Conservation (phyloP, 2,888 invertebrate genomes). For the Biston betularia region DNA sequence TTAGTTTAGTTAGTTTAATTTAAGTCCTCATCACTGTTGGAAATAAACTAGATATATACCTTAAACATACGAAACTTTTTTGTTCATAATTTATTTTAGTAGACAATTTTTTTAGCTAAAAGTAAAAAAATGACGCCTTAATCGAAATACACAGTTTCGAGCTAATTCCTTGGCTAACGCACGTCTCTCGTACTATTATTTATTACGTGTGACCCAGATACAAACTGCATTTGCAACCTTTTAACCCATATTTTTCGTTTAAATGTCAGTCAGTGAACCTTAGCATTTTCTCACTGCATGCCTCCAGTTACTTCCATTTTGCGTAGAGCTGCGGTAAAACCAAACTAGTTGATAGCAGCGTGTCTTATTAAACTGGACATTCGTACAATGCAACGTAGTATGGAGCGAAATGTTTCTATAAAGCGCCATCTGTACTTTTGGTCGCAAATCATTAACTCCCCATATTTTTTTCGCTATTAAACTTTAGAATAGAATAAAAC, state of each 20-base stretch:
- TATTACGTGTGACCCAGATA: conserved; percentile 15
- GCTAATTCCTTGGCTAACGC: neutral
- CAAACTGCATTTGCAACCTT: conserved; percentile 19
- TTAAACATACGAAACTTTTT: no score
- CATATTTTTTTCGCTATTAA: no score
- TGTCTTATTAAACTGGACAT: conserved; percentile 47
- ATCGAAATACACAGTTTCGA: no score
- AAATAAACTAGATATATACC: no score
- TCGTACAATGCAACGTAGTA: conserved; percentile 47
- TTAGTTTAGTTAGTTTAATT: no score
- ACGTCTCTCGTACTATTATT: neutral
- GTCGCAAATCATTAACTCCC: no score
- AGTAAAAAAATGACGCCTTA: no score
- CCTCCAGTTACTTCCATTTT: conserved; percentile 25
- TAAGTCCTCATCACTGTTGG: no score
- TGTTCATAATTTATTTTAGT: no score
- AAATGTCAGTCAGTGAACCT: conserved; percentile 32
- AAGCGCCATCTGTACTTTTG: conserved; percentile 44
- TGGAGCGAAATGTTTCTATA: conserved; percentile 46
- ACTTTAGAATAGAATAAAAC: no score
- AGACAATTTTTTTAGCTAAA: no score
- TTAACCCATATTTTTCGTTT: conserved; percentile 14
- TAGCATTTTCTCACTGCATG: conserved; percentile 25
- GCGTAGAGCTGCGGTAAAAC: conserved; percentile 28
- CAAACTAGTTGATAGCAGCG: conserved; percentile 31